Base-by-base conservation (phyloP, 64 coral and sea anemone genomes). In the Dendronephthya gigantea region DNA sequence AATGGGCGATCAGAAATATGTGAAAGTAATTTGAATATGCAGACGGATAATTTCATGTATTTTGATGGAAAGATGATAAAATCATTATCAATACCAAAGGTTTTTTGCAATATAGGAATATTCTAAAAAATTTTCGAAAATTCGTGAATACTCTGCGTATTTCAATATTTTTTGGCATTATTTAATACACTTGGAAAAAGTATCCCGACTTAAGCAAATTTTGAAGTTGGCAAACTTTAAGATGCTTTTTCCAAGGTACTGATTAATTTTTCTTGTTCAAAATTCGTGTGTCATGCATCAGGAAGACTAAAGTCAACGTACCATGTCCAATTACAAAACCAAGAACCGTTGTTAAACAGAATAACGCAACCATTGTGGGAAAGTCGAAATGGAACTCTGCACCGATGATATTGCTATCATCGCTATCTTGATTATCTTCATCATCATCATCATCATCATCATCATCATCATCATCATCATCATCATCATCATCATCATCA, bases 321-420 rank as follows among this genome's bases (percentile, higher is more conserved):
- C 72, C 72, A 79, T 79, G 72, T 36, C 72, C 72, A 79, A 34
- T 79, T 3, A 79, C 72, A 34, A 79, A 79, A 12, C 72, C 72
- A 79, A 34, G 7, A 79, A 39, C 72, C 2, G 72, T 79, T 4
- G 72, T 35, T 39, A 79, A 79, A 39, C 72, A 79, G 15, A 79
- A 79, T 19, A 79, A 34, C 34, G 72, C 72, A 16, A 39, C 25
- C 36, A 79, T 16, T 79, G 72, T 79, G 13, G 32, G 29, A 10
- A 79, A 2, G 15, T 79, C 72, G 29, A 79, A 29, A 34, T 34
- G 72, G 36, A 33, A 2, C 1, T 79, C 16, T 6, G 3, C 25
- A 1, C 16, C 55, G 16, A 79, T 35, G 1, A 29, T 36, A 17
- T 33, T 35, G 32, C 0, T 79, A 19, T 36, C 72, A 34, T 12